A percentile compares a stretch with the other conserved stretches of the same genome.
Conservation (phyloP, 2,113 vertebrate species). For the Aythya baeri region DNA sequence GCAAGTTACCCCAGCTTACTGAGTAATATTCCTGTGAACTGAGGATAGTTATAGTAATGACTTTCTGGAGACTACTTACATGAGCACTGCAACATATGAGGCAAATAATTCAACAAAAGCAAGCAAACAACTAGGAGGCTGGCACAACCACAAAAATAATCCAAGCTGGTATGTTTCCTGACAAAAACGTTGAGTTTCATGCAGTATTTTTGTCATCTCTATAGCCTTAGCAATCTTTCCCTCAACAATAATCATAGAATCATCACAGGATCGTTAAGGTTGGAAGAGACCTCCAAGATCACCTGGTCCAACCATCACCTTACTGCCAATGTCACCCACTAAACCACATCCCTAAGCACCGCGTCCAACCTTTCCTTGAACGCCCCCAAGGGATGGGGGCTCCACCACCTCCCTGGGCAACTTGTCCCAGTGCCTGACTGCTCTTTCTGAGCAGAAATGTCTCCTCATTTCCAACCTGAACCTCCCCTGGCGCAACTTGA, state of each 20-base stretch:
- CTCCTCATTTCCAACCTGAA: too few relatives aligned
- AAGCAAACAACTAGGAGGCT: not conserved
- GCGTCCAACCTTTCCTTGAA: too few relatives aligned
- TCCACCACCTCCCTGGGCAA: too few relatives aligned
- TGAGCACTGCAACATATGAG: fast-evolving
- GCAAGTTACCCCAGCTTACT: not conserved
- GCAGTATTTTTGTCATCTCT: not conserved
- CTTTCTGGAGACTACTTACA: not conserved
- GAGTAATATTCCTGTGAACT: not conserved
- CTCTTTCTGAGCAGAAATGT: too few relatives aligned
- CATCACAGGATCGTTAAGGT: too few relatives aligned
- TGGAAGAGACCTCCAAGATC: too few relatives aligned
- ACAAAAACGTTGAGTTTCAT: not conserved
- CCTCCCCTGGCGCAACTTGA: too few relatives aligned
- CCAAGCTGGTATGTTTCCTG: not conserved
- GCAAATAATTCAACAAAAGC: not conserved
- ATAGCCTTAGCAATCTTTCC: not conserved
- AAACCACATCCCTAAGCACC: too few relatives aligned
- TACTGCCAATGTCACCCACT: too few relatives aligned
- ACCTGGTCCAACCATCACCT: too few relatives aligned
- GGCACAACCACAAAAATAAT: not conserved
- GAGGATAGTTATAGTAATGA: not conserved
- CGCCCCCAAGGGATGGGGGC: too few relatives aligned
- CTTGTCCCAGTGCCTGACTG: too few relatives aligned
- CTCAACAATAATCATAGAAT: not conserved